Evolutionary conservation across 2,113 vertebrate genomes (phyloP).

Genomic region (Vireo altiloquus): DNA sequence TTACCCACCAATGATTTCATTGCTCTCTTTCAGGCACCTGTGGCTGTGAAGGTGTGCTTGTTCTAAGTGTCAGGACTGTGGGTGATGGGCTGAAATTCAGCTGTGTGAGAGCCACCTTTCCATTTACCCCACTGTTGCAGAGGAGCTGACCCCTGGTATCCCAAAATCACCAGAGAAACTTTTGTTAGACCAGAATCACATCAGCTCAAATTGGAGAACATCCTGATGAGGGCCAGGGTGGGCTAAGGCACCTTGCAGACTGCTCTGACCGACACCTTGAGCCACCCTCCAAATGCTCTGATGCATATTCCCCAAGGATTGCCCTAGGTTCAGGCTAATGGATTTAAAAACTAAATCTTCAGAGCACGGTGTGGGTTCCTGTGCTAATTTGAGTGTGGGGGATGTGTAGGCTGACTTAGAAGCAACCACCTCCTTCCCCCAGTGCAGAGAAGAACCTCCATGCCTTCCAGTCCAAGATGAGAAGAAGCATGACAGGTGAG

Average conservation of each 20-base stretch:
- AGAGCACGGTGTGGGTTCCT: not conserved
- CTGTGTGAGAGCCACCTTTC: not conserved
- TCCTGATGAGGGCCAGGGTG: not conserved
- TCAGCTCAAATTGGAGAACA: not conserved
- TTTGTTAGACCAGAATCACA: not conserved
- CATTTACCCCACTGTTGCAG: not conserved
- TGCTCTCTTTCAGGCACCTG: not conserved
- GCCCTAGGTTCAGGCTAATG: not conserved
- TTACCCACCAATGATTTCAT: not conserved
- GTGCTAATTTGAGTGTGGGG: not conserved
- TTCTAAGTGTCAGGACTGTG: not conserved
- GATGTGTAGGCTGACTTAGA: not conserved
- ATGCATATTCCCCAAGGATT: not conserved
- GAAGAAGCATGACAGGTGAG: not conserved
- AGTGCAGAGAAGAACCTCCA: not conserved
- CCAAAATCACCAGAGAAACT: not conserved
- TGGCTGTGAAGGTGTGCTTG: not conserved
- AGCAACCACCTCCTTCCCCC: not conserved
- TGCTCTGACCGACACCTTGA: not conserved
- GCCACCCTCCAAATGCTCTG: not conserved
- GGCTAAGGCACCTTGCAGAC: not conserved
- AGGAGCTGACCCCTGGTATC: rapidly evolving
- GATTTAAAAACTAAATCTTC: not conserved
- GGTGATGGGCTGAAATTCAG: not conserved
- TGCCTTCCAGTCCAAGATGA: not conserved